Percentiles rank a stretch among this genome's conserved stretches.
Conservation (phyloP, 1,140 invertebrate species). For the Lordiphosa clarofinis region DNA sequence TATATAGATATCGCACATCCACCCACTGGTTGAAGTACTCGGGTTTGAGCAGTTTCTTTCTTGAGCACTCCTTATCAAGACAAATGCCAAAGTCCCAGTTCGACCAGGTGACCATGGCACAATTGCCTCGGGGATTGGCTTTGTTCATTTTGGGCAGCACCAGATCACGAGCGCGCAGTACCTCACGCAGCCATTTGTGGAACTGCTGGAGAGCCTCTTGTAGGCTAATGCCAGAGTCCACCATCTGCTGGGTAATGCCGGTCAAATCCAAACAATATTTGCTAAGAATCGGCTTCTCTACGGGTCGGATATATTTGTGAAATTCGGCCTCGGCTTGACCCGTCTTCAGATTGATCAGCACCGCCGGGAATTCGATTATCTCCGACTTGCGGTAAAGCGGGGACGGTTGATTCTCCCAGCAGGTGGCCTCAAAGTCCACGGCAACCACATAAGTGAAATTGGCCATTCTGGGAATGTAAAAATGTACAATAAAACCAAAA, state of each 20-base stretch:
- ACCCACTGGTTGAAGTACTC: constrained; percentile 76
- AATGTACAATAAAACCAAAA: background rate
- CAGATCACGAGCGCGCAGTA: constrained; percentile 52
- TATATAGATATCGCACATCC: constrained; percentile 67
- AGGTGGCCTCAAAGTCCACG: constrained; percentile 80
- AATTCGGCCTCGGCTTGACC: constrained; percentile 83
- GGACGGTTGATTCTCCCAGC: constrained; percentile 64
- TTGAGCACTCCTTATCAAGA: constrained; percentile 77
- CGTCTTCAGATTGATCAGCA: constrained; percentile 82
- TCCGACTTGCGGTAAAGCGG: constrained; percentile 54
- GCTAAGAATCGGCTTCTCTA: constrained; percentile 81
- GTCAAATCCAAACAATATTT: constrained; percentile 85
- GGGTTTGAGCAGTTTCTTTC: constrained; percentile 69
- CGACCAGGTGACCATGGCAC: constrained; percentile 79
- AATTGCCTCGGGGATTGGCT: constrained; percentile 40
- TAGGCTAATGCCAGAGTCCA: constrained; percentile 74
- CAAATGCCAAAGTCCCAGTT: constrained; percentile 80
- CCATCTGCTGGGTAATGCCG: constrained; percentile 80
- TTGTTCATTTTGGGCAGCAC: constrained; percentile 49
- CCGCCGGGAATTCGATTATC: constrained; percentile 85
- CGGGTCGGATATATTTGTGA: constrained; percentile 84
- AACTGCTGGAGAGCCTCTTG: constrained; percentile 68
- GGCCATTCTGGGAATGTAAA: background rate
- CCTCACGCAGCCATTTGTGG: constrained; percentile 69
- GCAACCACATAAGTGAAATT: constrained; percentile 60